Conservation (phyloP, 1,140 invertebrate genomes). For the Pissodes strobi region DNA sequence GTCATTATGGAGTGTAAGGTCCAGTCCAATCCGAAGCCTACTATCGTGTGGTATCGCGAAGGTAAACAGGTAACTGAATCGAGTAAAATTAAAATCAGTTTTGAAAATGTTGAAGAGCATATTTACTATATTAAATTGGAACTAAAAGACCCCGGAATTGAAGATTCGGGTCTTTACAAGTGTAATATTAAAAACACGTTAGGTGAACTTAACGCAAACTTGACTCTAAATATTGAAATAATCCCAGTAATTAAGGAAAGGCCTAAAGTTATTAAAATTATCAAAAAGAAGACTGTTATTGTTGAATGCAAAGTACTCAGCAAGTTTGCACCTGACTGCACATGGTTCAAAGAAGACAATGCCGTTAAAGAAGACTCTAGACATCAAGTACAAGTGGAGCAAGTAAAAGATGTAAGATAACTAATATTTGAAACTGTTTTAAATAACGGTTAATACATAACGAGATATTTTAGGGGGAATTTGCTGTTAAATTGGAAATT, state of each 20-base stretch:
- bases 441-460: neutral
- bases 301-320: conserved; percentile 89
- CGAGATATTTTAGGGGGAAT: conserved; percentile 71
- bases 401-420: conserved; percentile 72
- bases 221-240: conserved; percentile 97
- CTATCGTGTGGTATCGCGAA: conserved; percentile 90
- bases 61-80: conserved; percentile 77
- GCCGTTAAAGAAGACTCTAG: conserved; percentile 76
- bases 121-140: conserved; percentile 79
- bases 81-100: conserved; percentile 76
- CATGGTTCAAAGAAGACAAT: conserved; percentile 85
- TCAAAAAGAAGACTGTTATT: conserved; percentile 87
- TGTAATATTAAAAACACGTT: conserved; percentile 95
- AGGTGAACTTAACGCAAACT: conserved; percentile 95
- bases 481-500: conserved; percentile 85
- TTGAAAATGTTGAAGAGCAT: conserved; percentile 77
- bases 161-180: conserved; percentile 97
- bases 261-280: conserved; percentile 85
- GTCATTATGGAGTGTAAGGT: conserved; percentile 98
- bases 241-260: conserved; percentile 92
- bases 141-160: conserved; percentile 88
- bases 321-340: conserved; percentile 84
- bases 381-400: conserved; percentile 75
- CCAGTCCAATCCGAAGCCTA: conserved; percentile 90
- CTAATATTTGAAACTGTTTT: neutral